Base-by-base conservation (phyloP, 2,113 vertebrate species). In the Centropus bengalensis region DNA sequence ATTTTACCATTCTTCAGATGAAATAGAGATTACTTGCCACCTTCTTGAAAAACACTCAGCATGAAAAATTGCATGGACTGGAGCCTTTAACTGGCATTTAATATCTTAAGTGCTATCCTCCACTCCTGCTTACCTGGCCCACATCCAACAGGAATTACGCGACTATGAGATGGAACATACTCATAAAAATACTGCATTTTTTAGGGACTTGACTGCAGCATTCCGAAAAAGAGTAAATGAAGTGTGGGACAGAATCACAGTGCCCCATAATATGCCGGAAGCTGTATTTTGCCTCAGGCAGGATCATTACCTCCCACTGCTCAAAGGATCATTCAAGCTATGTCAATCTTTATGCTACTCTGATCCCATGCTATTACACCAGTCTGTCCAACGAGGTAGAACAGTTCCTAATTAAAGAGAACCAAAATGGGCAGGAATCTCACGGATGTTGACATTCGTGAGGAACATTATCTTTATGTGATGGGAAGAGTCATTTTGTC, bases 261-360 rank as follows among this genome's bases (percentile, higher is more conserved):
- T 14, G 33, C 26, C 92, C 88, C 13, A 2, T 24, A 82, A 71
- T 22, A 58, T 9, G 36, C 80, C 56, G 28, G 69, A 54, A 91
- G 82, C 1, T 0, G n/a, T 11, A 42, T 62, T 91, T 69, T 71
- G 76, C 90, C 67, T 94, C 54, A 38, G 85, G 82, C 82, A 90
- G 85, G 79, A 86, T 95, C 93, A 94, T 93, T 88, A 88, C 89
- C 85, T 89, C 85, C 80, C 44, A 49, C 89, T 68, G 88, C 69
- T 91, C 76, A 45, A 28, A 83, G 86, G 87, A 91, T 78, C 82
- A 83, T 56, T 95, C 94, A 96, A 83, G 73, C 90, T 90, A 86
- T 64, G 88, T 83, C 88, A 94, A 78, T 88, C 85, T 94, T 91
- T 62, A 86, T 78, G 92, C 85, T 52, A 6, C 92, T 82, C 40